Conservation (phyloP, 2,113 vertebrate species). For the Rattus rattus region DNA sequence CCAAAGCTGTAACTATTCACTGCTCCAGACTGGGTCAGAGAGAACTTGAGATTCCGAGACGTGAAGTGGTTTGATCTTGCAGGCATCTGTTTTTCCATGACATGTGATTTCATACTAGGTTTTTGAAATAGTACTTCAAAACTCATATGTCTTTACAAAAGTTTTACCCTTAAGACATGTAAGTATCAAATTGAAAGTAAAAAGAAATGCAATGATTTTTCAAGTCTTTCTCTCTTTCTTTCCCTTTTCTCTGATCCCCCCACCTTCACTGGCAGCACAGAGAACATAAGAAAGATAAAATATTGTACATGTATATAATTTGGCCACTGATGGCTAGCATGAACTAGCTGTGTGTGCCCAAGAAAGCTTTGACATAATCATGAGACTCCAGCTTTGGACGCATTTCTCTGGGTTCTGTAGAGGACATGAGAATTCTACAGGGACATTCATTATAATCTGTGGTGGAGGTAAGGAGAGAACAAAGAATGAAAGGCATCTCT, state of each 20-base stretch:
- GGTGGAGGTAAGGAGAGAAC: accelerated
- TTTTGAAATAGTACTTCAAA: conserved; percentile 54
- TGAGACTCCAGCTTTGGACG: background rate
- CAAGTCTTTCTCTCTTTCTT: background rate
- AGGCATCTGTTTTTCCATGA: background rate
- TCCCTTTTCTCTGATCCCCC: background rate
- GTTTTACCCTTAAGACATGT: conserved; percentile 42
- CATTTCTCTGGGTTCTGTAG: background rate
- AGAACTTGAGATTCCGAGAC: background rate
- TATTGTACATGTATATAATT: background rate
- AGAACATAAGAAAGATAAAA: background rate
- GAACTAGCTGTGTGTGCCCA: background rate
- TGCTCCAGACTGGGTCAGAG: background rate
- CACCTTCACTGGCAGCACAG: background rate
- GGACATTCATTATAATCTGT: background rate
- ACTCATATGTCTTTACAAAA: background rate
- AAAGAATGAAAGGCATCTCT: background rate
- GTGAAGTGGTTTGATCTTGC: background rate
- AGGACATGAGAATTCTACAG: background rate
- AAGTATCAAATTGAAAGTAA: background rate
- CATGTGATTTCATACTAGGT: background rate
- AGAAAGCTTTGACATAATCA: conserved; percentile 1
- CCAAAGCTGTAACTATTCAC: too few species aligned
- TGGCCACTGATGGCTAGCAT: background rate
- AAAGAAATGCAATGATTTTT: background rate